phyloP scores from a whole-genome alignment of 2,797 vertebrate species.

The Acanthiza pusilla region DNA sequence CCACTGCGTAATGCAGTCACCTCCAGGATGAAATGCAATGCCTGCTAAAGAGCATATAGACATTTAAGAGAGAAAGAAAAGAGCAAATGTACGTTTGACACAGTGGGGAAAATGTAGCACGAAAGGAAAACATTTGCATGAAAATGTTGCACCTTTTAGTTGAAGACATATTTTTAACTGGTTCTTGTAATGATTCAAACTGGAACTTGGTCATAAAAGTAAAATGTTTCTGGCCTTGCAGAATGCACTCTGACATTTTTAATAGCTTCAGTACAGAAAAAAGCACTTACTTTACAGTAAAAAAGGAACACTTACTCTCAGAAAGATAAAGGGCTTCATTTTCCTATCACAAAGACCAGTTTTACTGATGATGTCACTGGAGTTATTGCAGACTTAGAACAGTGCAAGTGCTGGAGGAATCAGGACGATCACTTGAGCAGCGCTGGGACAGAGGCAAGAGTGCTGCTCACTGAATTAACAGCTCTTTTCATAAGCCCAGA shows the following conservation, averaged over 20 bases:
- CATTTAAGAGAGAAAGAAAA: not conserved
- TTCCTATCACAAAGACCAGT: not conserved
- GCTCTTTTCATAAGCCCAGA: not conserved
- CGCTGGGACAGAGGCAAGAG: not conserved
- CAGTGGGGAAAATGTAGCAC: not conserved
- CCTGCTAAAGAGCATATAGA: not conserved
- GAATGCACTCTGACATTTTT: conserved; percentile 2
- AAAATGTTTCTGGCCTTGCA: not conserved
- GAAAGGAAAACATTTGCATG: not conserved
- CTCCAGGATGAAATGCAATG: conserved; percentile 36
- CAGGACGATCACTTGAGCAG: not conserved
- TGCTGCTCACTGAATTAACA: conserved; percentile 8
- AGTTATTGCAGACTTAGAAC: not conserved
- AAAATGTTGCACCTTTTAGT: not conserved
- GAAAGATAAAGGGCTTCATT: conserved; percentile 1
- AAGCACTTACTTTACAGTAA: not conserved
- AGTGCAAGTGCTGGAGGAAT: not conserved
- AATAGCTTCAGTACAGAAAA: not conserved
- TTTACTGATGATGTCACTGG: not conserved
- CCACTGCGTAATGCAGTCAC: conserved; percentile 37
- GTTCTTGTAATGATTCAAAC: conserved; percentile 16
- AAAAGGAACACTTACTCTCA: not conserved
- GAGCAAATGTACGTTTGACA: not conserved
- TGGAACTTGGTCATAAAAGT: not conserved
- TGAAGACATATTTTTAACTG: not conserved